Evolutionary conservation across 1,140 invertebrate genomes (phyloP).

Genomic region (Drosophila cardini): DNA sequence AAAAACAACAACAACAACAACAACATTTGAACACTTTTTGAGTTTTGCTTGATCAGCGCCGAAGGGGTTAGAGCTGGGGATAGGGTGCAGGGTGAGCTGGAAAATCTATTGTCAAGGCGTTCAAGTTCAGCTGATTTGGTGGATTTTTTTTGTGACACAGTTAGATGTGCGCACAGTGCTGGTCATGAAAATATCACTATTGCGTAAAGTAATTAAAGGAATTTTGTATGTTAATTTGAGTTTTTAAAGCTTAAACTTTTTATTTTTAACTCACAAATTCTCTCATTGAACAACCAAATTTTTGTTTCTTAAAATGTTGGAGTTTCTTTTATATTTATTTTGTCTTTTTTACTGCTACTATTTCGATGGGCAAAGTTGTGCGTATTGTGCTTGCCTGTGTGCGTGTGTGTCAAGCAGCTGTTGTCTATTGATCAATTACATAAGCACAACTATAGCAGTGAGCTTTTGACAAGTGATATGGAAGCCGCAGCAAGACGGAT

Average conservation of each 20-base stretch:
- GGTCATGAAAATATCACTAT: background rate
- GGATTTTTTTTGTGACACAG: constrained; percentile 12
- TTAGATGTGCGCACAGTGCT: constrained; percentile 7
- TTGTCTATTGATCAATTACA: constrained; percentile 25
- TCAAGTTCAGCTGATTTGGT: constrained; percentile 43
- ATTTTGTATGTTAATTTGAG: no score
- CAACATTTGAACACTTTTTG: background rate
- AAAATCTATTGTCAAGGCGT: constrained; percentile 46
- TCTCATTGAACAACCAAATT: no score
- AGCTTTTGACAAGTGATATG: constrained; percentile 72
- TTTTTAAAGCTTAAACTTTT: no score
- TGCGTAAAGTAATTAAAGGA: background rate
- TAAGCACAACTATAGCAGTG: constrained; percentile 6
- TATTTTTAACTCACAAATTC: no score
- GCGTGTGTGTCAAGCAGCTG: constrained; percentile 23
- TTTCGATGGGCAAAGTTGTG: background rate
- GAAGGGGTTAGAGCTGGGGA: background rate
- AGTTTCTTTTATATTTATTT: no score
- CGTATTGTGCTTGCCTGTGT: background rate
- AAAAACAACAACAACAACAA: constrained; percentile 2
- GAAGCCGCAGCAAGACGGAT: constrained; percentile 74
- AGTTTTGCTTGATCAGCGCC: constrained; percentile 4
- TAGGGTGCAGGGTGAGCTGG: background rate
- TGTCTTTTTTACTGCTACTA: background rate
- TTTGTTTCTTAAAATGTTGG: no score